These are phyloP conservation scores for Drosophila cardini DNA, from an alignment of 1,140 invertebrate species.

Conservation along the genomic window DNA sequence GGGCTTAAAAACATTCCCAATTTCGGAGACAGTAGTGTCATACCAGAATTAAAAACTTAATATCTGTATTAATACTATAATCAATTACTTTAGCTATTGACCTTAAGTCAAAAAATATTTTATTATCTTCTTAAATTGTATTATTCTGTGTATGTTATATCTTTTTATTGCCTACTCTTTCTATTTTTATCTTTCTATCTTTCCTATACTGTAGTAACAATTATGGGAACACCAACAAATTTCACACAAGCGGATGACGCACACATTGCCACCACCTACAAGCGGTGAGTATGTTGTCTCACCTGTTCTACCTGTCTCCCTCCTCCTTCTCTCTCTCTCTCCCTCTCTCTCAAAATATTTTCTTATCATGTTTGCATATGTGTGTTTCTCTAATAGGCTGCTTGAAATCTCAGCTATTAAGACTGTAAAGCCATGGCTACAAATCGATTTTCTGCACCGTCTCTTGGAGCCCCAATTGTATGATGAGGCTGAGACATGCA, in stretches of 20 bases:
- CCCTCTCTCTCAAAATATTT: too few species aligned
- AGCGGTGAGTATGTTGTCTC: conserved; percentile 58
- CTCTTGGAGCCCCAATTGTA: conserved; percentile 64
- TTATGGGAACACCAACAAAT: conserved; percentile 78
- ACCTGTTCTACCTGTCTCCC: neutral
- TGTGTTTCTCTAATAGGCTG: conserved; percentile 49
- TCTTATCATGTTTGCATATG: conserved; percentile 1
- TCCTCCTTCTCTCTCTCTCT: neutral
- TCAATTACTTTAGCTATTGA: too few species aligned
- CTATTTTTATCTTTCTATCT: neutral
- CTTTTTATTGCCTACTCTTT: too few species aligned
- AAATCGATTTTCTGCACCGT: conserved; percentile 71
- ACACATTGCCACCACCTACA: conserved; percentile 76
- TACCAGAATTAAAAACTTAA: too few species aligned
- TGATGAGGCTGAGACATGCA: conserved; percentile 55
- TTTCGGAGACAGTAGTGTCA: too few species aligned
- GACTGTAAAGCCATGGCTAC: conserved; percentile 78
- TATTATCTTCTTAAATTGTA: too few species aligned
- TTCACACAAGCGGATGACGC: conserved; percentile 73
- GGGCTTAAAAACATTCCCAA: too few species aligned
- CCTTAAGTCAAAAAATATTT: too few species aligned
- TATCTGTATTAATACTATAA: too few species aligned
- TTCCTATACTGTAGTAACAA: conserved; percentile 64
- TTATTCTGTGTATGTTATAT: too few species aligned
- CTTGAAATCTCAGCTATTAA: conserved; percentile 75